Conservation (phyloP, 2,888 invertebrate genomes). For the Amphipyra tragopoginis region DNA sequence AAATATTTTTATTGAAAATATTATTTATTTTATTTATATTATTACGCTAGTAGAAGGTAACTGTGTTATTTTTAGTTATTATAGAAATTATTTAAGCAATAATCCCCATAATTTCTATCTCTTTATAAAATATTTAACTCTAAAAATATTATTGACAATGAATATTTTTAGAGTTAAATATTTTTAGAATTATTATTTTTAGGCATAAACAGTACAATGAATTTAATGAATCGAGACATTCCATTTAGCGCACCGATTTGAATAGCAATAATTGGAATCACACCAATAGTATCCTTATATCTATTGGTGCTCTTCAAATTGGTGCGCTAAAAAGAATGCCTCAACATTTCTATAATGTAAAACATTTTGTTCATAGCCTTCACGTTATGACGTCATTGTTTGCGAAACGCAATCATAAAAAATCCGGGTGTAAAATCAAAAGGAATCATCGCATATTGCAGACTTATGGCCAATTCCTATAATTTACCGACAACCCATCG, state of each 20-base stretch:
- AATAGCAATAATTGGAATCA: too few species aligned
- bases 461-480: not conserved
- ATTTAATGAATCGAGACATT: not conserved
- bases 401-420: not conserved
- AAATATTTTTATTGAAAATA: too few species aligned
- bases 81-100: constrained; percentile 5
- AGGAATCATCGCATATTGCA: not conserved
- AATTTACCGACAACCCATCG: too few species aligned
- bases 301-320: too few species aligned
- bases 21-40: constrained; percentile 37
- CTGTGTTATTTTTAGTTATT: constrained; percentile 26
- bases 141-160: not conserved
- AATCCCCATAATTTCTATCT: not conserved
- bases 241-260: too few species aligned
- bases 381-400: not conserved
- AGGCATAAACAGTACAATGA: not conserved
- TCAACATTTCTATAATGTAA: not conserved
- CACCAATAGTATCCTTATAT: too few species aligned
- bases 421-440: not conserved
- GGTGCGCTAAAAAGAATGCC: too few species aligned
- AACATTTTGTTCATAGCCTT: constrained; percentile 29
- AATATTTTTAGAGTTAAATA: not conserved
- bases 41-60: constrained; percentile 59
- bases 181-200: not conserved
- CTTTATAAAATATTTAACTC: not conserved